Base-by-base conservation (phyloP, 2,797 vertebrate genomes). In the Pachyuromys duprasi region DNA sequence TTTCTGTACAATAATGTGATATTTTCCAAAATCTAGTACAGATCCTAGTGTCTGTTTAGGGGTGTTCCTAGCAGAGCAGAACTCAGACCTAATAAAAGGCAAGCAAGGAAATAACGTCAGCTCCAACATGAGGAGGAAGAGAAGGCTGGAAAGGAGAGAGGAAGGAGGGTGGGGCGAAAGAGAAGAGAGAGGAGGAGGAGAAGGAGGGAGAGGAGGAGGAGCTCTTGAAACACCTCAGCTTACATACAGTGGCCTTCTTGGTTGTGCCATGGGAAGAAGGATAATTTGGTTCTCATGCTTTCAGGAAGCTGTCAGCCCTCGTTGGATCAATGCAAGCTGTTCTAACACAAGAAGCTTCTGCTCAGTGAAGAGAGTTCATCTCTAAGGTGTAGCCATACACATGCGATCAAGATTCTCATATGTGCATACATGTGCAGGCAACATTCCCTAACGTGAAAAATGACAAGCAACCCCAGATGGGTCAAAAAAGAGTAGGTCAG, bases 21-120 rank as follows among this genome's bases (percentile, higher is more conserved):
- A 80, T 80, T 86, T 92, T 74, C 28, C 72, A 93, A 65, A 72
- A 39, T 57, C 20, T 17, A 5, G n/a, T 93, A 24, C 65, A 86
- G 65, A 18, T 86, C 62, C 9, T 53, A 81, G 36, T 36, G 6
- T 74, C 3, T 14, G 63, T 62, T 79, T 8, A 57, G 18, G 11
- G 24, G 0, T 84, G 28, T 88, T 70, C 18, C 11, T 78, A 65
- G 80, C 3, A 74, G 7, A 67, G 24, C 62, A 57, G 17, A 62
- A 90, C 79, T 70, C 74, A 93, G 36, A 91, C 86, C 24, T 55
- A 28, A 57, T 62, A 81, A 94, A 39, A 90, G 72, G 2, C 31
- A 93, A 86, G 33, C 17, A 17, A 5, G 74, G 67, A 9, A 9
- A 13, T 39, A 49, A 72, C 36, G 11, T 69, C 9, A 42, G 8